phyloP scores from a whole-genome alignment of 1,140 invertebrate genomes.

The Amyelois transitella region DNA sequence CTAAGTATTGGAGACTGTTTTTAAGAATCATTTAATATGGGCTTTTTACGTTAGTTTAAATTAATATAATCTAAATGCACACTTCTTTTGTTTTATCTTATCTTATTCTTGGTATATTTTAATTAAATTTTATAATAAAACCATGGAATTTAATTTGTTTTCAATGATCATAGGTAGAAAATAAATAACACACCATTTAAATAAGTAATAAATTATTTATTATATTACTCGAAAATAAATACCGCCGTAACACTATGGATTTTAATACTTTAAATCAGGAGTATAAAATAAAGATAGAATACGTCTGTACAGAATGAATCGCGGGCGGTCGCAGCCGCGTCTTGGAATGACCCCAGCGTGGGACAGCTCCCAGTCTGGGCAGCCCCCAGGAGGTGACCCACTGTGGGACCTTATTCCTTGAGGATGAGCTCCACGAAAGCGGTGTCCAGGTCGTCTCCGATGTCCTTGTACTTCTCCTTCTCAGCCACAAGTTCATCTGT shows the following conservation, averaged over 20 bases:
- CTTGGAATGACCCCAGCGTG: constrained; percentile 2
- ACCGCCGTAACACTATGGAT: constrained; percentile 62
- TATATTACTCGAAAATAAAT: constrained; percentile 70
- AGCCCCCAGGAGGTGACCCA: background rate
- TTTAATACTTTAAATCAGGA: constrained; percentile 62
- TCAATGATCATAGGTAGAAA: no score
- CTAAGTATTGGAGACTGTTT: no score
- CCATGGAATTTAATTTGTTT: no score
- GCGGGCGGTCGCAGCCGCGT: constrained; percentile 27
- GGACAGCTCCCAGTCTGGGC: background rate
- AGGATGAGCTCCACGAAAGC: constrained; percentile 97
- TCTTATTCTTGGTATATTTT: no score
- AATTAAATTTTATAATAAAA: no score
- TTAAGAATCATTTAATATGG: no score
- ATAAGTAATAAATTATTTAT: constrained; percentile 68
- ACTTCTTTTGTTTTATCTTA: no score
- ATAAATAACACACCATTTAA: background rate
- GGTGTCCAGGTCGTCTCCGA: constrained; percentile 98
- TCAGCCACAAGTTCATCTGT: constrained; percentile 98
- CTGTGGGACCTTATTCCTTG: constrained; percentile 63
- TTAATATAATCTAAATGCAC: no score
- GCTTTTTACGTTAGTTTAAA: no score
- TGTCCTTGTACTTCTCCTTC: constrained; percentile 99
- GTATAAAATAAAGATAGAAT: constrained; percentile 66
- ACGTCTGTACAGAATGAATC: constrained; percentile 55